phyloP scores from a whole-genome alignment of 2,888 invertebrate genomes.

The Tenthredo distinguenda region DNA sequence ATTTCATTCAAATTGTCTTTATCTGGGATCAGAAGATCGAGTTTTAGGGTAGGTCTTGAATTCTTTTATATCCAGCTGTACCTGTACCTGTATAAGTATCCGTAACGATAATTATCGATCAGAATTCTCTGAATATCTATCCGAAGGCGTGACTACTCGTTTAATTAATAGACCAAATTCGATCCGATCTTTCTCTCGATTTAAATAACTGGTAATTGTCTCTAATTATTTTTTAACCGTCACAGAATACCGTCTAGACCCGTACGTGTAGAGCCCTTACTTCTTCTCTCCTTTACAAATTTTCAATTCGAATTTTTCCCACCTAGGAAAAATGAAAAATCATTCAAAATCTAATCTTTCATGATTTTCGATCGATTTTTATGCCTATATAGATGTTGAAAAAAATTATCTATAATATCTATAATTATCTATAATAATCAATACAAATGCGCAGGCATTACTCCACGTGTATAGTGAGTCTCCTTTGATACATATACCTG shows the following conservation, averaged over 20 bases:
- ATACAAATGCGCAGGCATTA: not conserved
- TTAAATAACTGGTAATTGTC: slow-evolving; percentile 1
- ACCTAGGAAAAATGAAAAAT: not conserved
- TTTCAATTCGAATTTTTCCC: too few relatives aligned
- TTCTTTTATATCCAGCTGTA: not conserved
- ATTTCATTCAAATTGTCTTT: not conserved
- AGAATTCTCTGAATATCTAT: not conserved
- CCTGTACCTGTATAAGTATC: not conserved
- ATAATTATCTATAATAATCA: not conserved
- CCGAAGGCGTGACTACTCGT: not conserved
- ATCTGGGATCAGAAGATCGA: slow-evolving; percentile 7
- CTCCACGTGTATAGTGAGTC: too few relatives aligned
- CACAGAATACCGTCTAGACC: not conserved
- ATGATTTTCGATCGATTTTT: too few relatives aligned
- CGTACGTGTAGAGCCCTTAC: not conserved
- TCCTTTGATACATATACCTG: not conserved
- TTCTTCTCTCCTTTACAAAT: too few relatives aligned
- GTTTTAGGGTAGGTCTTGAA: slow-evolving; percentile 24
- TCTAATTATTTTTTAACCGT: slow-evolving; percentile 16
- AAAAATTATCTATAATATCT: too few relatives aligned
- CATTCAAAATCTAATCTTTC: not conserved
- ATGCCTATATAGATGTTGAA: too few relatives aligned
- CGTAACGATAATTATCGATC: not conserved
- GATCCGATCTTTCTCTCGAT: slow-evolving; percentile 19
- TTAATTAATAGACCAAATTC: slow-evolving; percentile 19